Percentiles rank a stretch among this genome's conserved stretches.
Conservation (phyloP, 2,888 invertebrate species). For the Smittia sp. region DNA sequence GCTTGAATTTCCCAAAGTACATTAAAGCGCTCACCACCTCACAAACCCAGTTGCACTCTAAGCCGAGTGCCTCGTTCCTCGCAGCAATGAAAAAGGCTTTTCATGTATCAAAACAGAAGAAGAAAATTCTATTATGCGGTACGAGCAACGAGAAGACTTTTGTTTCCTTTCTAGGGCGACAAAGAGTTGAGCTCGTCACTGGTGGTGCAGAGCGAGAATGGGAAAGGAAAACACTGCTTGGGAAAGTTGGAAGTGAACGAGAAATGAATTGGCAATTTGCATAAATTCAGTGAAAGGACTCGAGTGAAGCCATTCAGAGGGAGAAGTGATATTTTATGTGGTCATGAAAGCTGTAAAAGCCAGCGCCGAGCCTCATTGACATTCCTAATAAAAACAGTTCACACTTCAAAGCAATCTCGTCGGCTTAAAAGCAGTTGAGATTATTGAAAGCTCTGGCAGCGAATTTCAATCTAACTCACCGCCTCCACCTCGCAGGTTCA, state of each 20-base stretch:
- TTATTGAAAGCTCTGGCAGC: too few relatives aligned
- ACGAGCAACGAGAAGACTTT: background rate
- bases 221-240: too few relatives aligned
- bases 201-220: background rate
- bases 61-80: background rate
- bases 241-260: background rate
- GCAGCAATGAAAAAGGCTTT: background rate
- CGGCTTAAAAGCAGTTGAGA: too few relatives aligned
- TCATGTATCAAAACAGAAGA: background rate
- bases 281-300: background rate
- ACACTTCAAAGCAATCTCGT: background rate
- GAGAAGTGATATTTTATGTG: slow-evolving; percentile 33
- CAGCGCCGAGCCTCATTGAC: background rate
- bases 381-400: background rate
- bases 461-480: too few relatives aligned
- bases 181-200: background rate
- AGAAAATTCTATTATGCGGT: background rate
- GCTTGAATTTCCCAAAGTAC: background rate
- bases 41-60: background rate
- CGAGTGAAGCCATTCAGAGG: slow-evolving; percentile 1
- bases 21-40: background rate
- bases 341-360: slow-evolving; percentile 28
- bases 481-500: background rate
- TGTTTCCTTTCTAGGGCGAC: background rate
- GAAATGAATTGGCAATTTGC: slow-evolving; percentile 37